Evolutionary conservation across 2,113 vertebrate species (phyloP).

Genomic region (Phalacrocorax aristotelis): DNA sequence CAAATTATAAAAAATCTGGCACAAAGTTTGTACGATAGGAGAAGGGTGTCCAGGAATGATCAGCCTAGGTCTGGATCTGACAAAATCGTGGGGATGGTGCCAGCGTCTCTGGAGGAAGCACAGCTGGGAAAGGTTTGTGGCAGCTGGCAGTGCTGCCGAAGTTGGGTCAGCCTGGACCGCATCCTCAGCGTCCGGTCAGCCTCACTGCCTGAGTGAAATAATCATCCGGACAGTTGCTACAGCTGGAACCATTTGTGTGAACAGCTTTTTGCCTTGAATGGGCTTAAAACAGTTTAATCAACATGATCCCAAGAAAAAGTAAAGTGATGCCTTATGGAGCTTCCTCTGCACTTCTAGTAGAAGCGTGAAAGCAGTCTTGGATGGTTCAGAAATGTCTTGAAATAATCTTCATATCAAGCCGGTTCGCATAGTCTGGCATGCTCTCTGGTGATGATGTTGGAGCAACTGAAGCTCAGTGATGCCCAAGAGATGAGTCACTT

Average conservation of each 20-base stretch:
- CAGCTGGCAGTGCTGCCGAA: neutral
- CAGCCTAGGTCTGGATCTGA: neutral
- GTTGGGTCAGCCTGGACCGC: neutral
- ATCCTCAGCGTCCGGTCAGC: accelerated
- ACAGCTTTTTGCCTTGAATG: neutral
- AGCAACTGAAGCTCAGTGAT: neutral
- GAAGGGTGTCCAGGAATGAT: neutral
- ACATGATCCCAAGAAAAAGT: neutral
- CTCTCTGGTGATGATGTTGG: neutral
- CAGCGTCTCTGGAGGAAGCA: neutral
- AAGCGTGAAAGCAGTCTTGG: neutral
- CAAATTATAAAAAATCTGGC: neutral
- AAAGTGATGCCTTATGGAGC: neutral
- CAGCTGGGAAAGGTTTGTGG: neutral
- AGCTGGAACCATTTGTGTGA: neutral
- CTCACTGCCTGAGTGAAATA: neutral
- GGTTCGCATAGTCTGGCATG: accelerated
- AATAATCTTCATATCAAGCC: neutral
- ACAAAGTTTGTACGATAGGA: neutral
- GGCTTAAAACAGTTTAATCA: neutral
- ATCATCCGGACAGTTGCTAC: neutral
- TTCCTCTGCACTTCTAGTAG: neutral
- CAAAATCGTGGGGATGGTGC: accelerated
- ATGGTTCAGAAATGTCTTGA: neutral
- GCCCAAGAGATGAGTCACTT: neutral